Base-by-base conservation (phyloP, 2,797 vertebrate species). In the Onychomys torridus region DNA sequence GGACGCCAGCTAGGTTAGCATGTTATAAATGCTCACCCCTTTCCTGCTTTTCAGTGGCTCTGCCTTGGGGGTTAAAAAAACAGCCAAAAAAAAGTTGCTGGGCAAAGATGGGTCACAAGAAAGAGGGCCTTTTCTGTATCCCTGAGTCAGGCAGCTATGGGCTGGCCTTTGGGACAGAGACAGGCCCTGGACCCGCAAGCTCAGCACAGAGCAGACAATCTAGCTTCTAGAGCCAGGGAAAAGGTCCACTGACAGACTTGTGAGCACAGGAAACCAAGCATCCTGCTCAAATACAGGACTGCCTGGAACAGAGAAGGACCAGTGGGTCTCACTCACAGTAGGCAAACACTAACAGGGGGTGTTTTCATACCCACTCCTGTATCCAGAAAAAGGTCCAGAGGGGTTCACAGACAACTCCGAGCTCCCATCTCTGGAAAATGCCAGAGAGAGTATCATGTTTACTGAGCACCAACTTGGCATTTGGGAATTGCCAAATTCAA, bases 291-390 rank as follows among this genome's bases (percentile, higher is more conserved):
- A 89, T 0, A 16, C 1, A 0, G 46, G 32, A 4, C 40, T 0
- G 52, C 71, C 78, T 1, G 19, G 32, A 7, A 61, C 27, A 19
- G 85, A 25, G 17, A 55, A 37, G 32, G 6, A 57, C 83, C 65
- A 13, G 3, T 0, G 9, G 49, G 0, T 52, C 3, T 52, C 87
- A 32, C 52, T 12, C 61, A 27, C 57, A 55, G 43, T 27, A 52
- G 81, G 19, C 55, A 69, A 43, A 4, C 0, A 29, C 23, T 49
- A 21, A 69, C 5, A 5, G 0, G 4, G 16, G 17, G 46, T 59
- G 14, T n/a, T 25, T n/a, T 27, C 27, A 3, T 14, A 21, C 7
- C 23, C 7, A 5, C 17, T 16, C 4, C 0, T 0, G 13, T 34
- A 29, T 57, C 16, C 82, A 73, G 77, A 40, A 19, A 43, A 55